Base-by-base conservation (phyloP, 2,797 vertebrate genomes). In the Lithobates pipiens region DNA sequence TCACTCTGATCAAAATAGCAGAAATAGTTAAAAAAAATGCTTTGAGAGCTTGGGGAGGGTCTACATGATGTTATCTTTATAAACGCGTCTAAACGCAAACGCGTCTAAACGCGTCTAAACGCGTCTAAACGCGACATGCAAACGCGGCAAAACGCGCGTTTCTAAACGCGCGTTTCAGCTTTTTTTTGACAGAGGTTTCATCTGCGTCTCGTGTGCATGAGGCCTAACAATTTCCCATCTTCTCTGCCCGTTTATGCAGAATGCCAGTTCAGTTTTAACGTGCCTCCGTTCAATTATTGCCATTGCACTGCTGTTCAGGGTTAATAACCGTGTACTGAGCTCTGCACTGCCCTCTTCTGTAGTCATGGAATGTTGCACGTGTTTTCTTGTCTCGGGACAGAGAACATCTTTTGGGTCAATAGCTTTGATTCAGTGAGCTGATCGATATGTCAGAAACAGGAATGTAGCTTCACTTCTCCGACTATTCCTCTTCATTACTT, bases 401-500 rank as follows among this genome's bases (percentile, higher is more conserved):
- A 46, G 61, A 80, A 77, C 44, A 42, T 80, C 71, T 87, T 82
- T 80, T 84, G 76, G 71, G 76, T 87, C 86, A 84, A 87, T 87
- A 83, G 44, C 76, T 87, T 83, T 87, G 81, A 83, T 87, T 87
- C 81, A 75, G 61, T 63, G 69, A 68, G 71, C 61, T 87, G 81
- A 84, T 87, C 86, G 63, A 87, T 87, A 87, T 76, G 81, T 83
- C 81, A 87, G 46, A 54, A 80, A 63, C 18, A 87, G 81, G 76
- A 87, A 79, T 80, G 81, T 61, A 81, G 82, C 81, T 67, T 84
- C 63, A 61, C 27, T 69, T 86, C 71, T 76, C 77, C 69, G 76
- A 76, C 77, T 83, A 87, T 87, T 87, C 81, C 77, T 83, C 81
- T 87, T 87, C 86, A 87, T 87, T 87, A 88, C 87, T 80, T 76